Evolutionary conservation across 2,888 invertebrate genomes (phyloP).

Genomic region (Acronicta leporina): DNA sequence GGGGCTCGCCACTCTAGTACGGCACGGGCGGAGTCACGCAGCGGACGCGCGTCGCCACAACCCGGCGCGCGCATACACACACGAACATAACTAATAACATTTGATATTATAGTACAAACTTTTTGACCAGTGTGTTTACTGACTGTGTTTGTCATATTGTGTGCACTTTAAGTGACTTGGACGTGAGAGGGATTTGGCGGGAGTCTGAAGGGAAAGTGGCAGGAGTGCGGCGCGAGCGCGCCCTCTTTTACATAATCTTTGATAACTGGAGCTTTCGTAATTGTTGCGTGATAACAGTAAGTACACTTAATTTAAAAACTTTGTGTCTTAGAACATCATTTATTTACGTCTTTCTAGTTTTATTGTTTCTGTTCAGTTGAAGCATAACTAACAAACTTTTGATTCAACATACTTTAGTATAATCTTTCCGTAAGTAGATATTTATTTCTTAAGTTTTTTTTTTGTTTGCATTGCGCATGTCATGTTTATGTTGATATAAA

Average conservation of each 20-base stretch:
- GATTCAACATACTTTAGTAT: constrained; percentile 12
- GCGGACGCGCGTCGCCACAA: constrained; percentile 76
- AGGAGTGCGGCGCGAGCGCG: constrained; percentile 65
- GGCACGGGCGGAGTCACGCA: constrained; percentile 76
- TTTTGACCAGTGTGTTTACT: constrained; percentile 64
- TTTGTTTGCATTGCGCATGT: constrained; percentile 57
- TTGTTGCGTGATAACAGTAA: constrained; percentile 86
- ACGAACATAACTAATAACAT: constrained; percentile 59
- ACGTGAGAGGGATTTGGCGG: constrained; percentile 69
- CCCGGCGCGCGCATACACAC: constrained; percentile 72
- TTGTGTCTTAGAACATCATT: constrained; percentile 12
- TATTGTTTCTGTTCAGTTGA: constrained; percentile 24
- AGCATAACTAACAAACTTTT: constrained; percentile 2
- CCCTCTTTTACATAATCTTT: constrained; percentile 77
- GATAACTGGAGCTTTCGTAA: constrained; percentile 82
- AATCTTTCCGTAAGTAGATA: constrained; percentile 28
- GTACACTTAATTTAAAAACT: constrained; percentile 65
- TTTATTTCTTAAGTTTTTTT: constrained; percentile 27
- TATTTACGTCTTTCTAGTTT: background rate
- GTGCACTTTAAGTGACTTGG: constrained; percentile 67
- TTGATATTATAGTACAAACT: constrained; percentile 67
- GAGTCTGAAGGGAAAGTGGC: constrained; percentile 76
- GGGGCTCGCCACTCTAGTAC: constrained; percentile 76
- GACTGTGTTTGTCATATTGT: constrained; percentile 70
- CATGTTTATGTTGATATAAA: constrained; percentile 52